These are phyloP conservation scores for Neoascia interrupta DNA, from an alignment of 2,888 invertebrate genomes.

Conservation along the genomic window DNA sequence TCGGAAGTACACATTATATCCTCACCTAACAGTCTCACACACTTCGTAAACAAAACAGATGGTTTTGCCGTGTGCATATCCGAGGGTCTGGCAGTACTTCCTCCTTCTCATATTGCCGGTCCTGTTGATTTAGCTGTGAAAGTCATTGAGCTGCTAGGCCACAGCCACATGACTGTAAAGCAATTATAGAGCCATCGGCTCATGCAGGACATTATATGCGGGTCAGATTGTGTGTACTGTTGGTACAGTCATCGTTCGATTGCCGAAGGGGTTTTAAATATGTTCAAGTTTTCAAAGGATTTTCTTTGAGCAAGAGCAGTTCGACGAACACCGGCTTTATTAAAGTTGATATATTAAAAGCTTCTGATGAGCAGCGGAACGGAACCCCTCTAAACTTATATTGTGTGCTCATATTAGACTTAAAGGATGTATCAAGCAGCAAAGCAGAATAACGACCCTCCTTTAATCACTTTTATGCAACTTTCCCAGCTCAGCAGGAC, in stretches of 20 bases:
- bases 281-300: too few species aligned
- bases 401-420: too few species aligned
- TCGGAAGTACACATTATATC: slow-evolving; percentile 14
- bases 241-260: slow-evolving; percentile 1
- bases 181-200: slow-evolving; percentile 45
- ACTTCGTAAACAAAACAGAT: neutral
- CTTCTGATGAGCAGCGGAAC: too few species aligned
- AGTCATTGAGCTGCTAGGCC: slow-evolving; percentile 30
- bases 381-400: too few species aligned
- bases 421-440: too few species aligned
- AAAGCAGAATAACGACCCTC: too few species aligned
- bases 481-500: slow-evolving; percentile 13
- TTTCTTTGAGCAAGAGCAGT: too few species aligned
- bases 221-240: slow-evolving; percentile 35
- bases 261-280: too few species aligned
- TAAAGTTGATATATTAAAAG: too few species aligned
- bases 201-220: slow-evolving; percentile 37
- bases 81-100: slow-evolving; percentile 39
- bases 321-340: too few species aligned
- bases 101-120: slow-evolving; percentile 26
- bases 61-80: slow-evolving; percentile 17
- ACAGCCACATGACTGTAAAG: slow-evolving; percentile 29
- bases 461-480: slow-evolving; percentile 35
- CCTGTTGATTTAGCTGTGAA: too few species aligned
- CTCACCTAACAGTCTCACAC: slow-evolving; percentile 5